Base-by-base conservation (phyloP, 2,888 invertebrate species). In the Eilema griseolum region DNA sequence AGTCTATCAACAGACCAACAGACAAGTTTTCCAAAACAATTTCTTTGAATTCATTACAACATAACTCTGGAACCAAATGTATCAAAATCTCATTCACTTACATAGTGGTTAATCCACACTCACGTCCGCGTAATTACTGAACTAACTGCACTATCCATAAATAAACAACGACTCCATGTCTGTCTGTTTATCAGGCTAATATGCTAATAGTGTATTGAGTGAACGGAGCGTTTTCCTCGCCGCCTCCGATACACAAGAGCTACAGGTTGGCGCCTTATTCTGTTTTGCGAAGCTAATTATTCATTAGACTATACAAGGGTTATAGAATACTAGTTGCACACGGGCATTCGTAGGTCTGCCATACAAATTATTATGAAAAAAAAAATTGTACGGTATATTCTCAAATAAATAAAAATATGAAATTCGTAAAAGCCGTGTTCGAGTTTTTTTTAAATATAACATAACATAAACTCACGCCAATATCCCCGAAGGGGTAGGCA, bases 171-270 rank as follows among this genome's bases (percentile, higher is more conserved):
- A 64, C 83, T 86, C 84, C 77, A 83, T 26, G 16, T 71, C 60
- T 24, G 72, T 73, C 69, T 79, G 76, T 82, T 85, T 88, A 87
- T 86, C 86, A 82, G 74, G 73, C 81, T 77, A 83, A 86, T 88
- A 89, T 89, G 89, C 84, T 84, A 88, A 81, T 81, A 87, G 71
- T 80, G 81, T 82, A 83, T 82, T 81, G 82, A 83, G 85, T 79
- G 81, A 85, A 86, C 87, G 82, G 79, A 86, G 85, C 82, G 83
- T 84, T 85, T 85, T 84, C 85, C 84, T 86, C 86, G 85, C 80
- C 72, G 64, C 28, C 59, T 76, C 72, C 72, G 81, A 82, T 83
- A 83, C 75, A 69, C 75, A 63, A 73, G 77, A 75, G 81, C 84
- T 69, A 84, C 86, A 87, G 84, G 85, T 86, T 73, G 72, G 61